Evolutionary conservation across 2,888 invertebrate genomes (phyloP), one percentile per base, ranked within the genome.

Genomic region (Drosophila vallismaia): DNA sequence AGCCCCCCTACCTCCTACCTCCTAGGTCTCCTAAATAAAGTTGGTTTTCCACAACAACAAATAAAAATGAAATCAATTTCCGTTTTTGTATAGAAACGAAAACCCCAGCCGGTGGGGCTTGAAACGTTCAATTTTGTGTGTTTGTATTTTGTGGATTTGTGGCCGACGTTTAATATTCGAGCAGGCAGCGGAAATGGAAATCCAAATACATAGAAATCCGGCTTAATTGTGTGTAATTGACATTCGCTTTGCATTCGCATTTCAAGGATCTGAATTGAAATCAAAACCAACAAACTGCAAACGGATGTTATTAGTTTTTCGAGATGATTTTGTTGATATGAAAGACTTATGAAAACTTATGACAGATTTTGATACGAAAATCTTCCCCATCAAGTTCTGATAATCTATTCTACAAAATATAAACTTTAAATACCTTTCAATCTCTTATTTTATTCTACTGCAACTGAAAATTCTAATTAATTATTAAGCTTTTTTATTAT

Each of bases 171-270:
- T 56, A 51, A 68, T 66, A 75, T 75, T 66, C 44, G 52, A 48
- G 48, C 72, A 66, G 75, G 70, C 62, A 67, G 42, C 82, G 82
- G 82, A 82, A 82, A 86, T 82, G 70, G 70, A 59, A 69, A 71
- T 75, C 68, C 78, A 67, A 67, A 82, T 74, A 76, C 76, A 78
- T 75, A 60, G 67, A 76, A 86, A 75, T 70, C 44, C 71, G 68
- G 71, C 78, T 75, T 83, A 83, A 86, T 83, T 86, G 80, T 74
- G 68, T 75, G 73, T 86, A 86, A 83, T 83, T 83, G 86, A 83
- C 78, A 83, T 70, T 57, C 77, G 74, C 59, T 70, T 38, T 62
- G 46, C 40, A 70, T 62, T 54, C 48, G 54, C 64, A 42, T 72
- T 71, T 68, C 70, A 66, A 80, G 63, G 68, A 63, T 33, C 53